These are phyloP conservation scores for Ageneiosus marmoratus DNA, from an alignment of 2,113 vertebrate genomes.

Conservation along the genomic window DNA sequence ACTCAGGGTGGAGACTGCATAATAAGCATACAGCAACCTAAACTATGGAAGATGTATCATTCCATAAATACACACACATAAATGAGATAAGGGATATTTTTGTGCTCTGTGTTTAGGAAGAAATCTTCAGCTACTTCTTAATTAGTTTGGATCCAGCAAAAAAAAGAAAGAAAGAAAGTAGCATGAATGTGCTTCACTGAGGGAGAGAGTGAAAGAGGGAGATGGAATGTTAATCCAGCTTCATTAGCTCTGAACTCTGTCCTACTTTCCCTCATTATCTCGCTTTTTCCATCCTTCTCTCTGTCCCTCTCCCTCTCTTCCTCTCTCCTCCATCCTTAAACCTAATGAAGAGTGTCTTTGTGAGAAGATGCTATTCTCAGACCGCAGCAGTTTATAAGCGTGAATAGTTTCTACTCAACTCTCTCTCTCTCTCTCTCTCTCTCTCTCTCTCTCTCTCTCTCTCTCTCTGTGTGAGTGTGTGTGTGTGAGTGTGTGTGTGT, in stretches of 20 bases:
- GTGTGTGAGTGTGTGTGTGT: conserved; percentile 3
- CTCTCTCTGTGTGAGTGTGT: conserved; percentile 5
- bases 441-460: too few species aligned
- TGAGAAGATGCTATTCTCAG: conserved; percentile 19
- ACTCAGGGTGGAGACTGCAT: too few species aligned
- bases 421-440: too few species aligned
- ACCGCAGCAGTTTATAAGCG: conserved; percentile 21
- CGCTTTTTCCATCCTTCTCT: conserved; percentile 21
- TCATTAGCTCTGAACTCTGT: conserved; percentile 36
- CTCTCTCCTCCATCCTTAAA: conserved; percentile 35
- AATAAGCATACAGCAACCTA: background rate
- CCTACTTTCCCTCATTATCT: conserved; percentile 32
- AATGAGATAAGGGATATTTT: background rate
- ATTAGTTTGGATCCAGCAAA: conserved; percentile 6
- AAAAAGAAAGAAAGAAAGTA: background rate
- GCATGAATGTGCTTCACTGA: background rate
- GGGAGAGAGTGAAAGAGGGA: background rate
- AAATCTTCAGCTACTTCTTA: conserved; percentile 11
- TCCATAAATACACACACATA: background rate
- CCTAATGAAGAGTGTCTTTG: conserved; percentile 42
- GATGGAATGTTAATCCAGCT: conserved; percentile 35
- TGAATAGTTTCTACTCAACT: conserved; percentile 41
- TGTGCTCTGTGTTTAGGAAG: background rate
- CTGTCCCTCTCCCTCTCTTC: conserved; percentile 17
- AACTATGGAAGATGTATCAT: background rate